Evolutionary conservation across 2,113 vertebrate genomes (phyloP).

Genomic region (Gymnogyps californianus): DNA sequence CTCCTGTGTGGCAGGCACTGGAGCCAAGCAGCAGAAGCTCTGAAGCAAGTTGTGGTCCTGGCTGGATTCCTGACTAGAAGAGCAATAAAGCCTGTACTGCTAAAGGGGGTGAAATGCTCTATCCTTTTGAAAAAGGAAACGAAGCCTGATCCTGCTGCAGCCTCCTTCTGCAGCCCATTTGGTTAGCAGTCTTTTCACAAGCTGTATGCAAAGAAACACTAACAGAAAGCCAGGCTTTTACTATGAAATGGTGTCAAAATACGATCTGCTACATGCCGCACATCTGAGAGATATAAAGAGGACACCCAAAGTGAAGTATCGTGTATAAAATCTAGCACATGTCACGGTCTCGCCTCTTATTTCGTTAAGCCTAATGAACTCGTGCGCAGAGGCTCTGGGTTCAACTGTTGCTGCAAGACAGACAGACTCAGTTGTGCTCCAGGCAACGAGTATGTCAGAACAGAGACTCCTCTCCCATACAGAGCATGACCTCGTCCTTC

Average conservation of each 20-base stretch:
- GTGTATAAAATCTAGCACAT: neutral
- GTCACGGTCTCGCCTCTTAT: rapidly evolving
- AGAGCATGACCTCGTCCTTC: neutral
- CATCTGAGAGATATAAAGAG: neutral
- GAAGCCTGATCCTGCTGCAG: neutral
- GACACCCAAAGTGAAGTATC: neutral
- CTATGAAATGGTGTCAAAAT: neutral
- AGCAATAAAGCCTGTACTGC: neutral
- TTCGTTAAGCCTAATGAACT: neutral
- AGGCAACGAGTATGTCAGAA: neutral
- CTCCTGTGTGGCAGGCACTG: neutral
- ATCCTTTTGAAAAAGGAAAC: neutral
- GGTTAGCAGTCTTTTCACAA: neutral
- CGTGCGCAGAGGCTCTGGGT: neutral
- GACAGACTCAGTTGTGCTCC: neutral
- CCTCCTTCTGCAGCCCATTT: neutral
- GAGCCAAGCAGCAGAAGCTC: neutral
- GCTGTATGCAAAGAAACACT: neutral
- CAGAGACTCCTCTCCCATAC: neutral
- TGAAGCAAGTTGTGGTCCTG: neutral
- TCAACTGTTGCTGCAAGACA: neutral
- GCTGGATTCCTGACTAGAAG: neutral
- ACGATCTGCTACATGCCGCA: neutral
- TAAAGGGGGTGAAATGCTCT: neutral
- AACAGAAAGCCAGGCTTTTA: neutral